phyloP scores from a whole-genome alignment of 2,797 vertebrate genomes.

The Hyperoplus lanceolatus region DNA sequence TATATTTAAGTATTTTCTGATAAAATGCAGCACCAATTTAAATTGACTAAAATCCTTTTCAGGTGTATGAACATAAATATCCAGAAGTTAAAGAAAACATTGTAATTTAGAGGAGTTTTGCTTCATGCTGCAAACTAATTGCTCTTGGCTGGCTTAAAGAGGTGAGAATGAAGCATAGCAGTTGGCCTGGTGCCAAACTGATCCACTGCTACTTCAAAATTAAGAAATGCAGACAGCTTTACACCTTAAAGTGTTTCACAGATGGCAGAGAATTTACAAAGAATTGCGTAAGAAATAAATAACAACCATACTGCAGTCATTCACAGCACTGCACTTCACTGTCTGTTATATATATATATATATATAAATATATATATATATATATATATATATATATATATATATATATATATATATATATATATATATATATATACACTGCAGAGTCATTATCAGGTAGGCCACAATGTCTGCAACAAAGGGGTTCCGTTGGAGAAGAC shows the following conservation, averaged over 20 bases:
- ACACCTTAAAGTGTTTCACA: slow-evolving; percentile 20
- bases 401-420: too few species aligned
- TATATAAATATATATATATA: too few species aligned
- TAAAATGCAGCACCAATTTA: too few species aligned
- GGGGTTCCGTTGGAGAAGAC: not conserved
- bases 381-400: not conserved
- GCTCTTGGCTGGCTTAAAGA: not conserved
- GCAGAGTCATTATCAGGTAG: not conserved
- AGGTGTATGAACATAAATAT: slow-evolving; percentile 24
- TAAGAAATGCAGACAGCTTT: not conserved
- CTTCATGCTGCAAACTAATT: not conserved
- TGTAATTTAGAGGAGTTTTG: not conserved
- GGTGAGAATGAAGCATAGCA: not conserved
- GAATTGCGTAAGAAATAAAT: slow-evolving; percentile 17
- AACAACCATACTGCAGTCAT: not conserved
- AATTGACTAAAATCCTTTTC: too few species aligned
- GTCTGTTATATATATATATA: too few species aligned
- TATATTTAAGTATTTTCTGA: too few species aligned
- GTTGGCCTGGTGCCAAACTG: slow-evolving; percentile 23
- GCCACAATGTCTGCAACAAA: not conserved
- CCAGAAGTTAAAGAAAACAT: slow-evolving; percentile 14
- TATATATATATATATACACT: not conserved
- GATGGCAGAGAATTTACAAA: slow-evolving; percentile 4
- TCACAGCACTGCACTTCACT: not conserved
- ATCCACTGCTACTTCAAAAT: slow-evolving; percentile 6